Evolutionary conservation across 2,113 vertebrate species (phyloP).

Genomic region (Anguilla japonica): DNA sequence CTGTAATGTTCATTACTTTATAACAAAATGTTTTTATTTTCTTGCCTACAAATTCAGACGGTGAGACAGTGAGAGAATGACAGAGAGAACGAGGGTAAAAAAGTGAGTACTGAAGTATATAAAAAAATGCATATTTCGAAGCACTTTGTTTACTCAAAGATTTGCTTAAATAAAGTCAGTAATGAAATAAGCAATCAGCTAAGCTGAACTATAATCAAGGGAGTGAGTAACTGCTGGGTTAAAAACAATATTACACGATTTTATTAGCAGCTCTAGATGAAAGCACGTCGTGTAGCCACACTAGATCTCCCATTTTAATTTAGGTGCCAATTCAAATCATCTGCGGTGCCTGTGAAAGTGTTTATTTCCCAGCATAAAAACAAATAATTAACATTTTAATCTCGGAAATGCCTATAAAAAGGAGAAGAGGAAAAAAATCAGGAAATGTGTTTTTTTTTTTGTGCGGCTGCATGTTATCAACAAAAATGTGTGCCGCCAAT

Average conservation of each 20-base stretch:
- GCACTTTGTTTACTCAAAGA: background rate
- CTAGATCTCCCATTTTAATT: background rate
- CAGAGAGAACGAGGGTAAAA: background rate
- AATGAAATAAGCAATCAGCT: background rate
- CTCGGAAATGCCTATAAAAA: background rate
- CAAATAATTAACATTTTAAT: conserved; percentile 5
- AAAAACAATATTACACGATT: background rate
- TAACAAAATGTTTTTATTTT: too few relatives aligned
- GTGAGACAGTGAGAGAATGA: background rate
- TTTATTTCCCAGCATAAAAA: background rate
- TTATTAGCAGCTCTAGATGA: conserved; percentile 3
- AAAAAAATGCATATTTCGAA: too few relatives aligned
- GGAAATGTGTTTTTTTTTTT: background rate
- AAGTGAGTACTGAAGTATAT: background rate
- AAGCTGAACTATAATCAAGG: background rate
- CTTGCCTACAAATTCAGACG: background rate
- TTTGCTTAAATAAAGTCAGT: background rate
- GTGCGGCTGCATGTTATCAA: background rate
- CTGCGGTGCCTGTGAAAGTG: background rate
- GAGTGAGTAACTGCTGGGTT: background rate
- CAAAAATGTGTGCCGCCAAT: background rate
- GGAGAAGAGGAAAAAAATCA: background rate
- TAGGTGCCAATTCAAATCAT: background rate
- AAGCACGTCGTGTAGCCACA: background rate
- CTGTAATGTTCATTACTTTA: too few relatives aligned